Conservation (phyloP, 1,140 invertebrate species). For the Trachelipus rathkii region DNA sequence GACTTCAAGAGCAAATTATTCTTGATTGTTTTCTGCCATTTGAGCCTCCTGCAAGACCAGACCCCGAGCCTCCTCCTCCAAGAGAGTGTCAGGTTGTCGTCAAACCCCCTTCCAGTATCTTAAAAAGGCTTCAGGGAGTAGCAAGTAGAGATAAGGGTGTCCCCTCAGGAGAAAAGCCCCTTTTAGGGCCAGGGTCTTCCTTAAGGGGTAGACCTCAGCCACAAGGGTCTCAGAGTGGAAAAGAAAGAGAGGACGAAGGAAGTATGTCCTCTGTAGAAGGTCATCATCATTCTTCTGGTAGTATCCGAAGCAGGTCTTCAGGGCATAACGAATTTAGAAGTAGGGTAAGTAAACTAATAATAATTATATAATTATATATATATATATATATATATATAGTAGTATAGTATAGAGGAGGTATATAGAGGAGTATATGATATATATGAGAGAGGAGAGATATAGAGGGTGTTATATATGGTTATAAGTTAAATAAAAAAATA, state of each 20-base stretch:
- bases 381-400: too few relatives aligned
- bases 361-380: too few relatives aligned
- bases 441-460: too few relatives aligned
- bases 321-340: constrained; percentile 27
- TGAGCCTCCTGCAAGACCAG: constrained; percentile 44
- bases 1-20: constrained; percentile 54
- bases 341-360: constrained; percentile 30
- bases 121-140: constrained; percentile 41
- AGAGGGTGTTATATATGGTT: too few relatives aligned
- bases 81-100: constrained; percentile 26
- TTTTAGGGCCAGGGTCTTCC: background rate
- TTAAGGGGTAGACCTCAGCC: constrained; percentile 4
- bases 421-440: too few relatives aligned
- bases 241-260: constrained; percentile 36
- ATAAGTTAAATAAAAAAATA: too few relatives aligned
- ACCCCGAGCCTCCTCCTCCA: constrained; percentile 32
- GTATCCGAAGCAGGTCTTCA: constrained; percentile 31
- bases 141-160: constrained; percentile 36
- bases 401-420: too few relatives aligned
- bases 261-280: constrained; percentile 30
- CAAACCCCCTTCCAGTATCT: constrained; percentile 36
- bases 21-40: constrained; percentile 51
- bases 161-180: background rate
- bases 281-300: constrained; percentile 31
- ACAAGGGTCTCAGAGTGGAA: constrained; percentile 17